phyloP scores from a whole-genome alignment of 2,113 vertebrate species.

The Centropus unirufus region DNA sequence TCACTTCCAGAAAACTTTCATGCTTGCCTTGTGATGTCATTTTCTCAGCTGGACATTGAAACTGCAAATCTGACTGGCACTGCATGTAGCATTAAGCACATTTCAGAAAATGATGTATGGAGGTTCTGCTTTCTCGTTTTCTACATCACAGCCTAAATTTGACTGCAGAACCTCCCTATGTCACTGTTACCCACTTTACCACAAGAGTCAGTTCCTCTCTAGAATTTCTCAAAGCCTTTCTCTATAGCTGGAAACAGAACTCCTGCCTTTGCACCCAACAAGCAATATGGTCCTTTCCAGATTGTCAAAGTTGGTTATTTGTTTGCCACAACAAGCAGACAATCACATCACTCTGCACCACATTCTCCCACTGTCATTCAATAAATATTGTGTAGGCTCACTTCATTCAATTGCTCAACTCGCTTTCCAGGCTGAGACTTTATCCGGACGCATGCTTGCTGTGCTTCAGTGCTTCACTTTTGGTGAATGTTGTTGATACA shows the following conservation, averaged over 20 bases:
- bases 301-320: background rate
- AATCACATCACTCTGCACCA: background rate
- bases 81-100: background rate
- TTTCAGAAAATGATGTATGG: background rate
- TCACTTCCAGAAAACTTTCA: background rate
- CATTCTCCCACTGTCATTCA: background rate
- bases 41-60: background rate
- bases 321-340: background rate
- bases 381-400: background rate
- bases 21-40: background rate
- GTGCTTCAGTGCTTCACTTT: background rate
- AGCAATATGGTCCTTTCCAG: background rate
- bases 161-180: background rate
- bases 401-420: background rate
- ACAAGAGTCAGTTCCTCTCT: slow-evolving; percentile 11
- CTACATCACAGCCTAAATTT: slow-evolving; percentile 25
- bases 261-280: background rate
- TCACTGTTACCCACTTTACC: background rate
- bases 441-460: background rate
- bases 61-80: background rate
- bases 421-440: background rate
- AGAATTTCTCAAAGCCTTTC: background rate
- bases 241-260: background rate
- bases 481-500: background rate
- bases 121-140: slow-evolving; percentile 45